Conservation (phyloP, 2,113 vertebrate species). For the Microcebus ravelobensis region DNA sequence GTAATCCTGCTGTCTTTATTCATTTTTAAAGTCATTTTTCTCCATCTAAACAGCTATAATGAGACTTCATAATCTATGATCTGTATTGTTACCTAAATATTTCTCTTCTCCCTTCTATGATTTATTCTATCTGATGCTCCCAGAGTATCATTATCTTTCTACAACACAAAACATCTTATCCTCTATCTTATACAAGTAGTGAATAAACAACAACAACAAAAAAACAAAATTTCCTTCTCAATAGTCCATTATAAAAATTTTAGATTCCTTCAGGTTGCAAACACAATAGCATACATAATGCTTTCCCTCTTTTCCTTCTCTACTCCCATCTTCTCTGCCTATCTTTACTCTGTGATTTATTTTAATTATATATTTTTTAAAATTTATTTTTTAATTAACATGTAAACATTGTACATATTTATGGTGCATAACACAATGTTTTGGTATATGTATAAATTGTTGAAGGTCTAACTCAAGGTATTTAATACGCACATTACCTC, state of each 20-base stretch:
- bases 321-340: accelerated
- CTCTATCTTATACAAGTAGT: neutral
- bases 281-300: neutral
- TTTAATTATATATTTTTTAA: neutral
- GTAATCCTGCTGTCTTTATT: neutral
- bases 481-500: too few relatives aligned
- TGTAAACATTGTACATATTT: neutral
- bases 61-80: neutral
- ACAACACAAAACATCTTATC: neutral
- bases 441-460: neutral
- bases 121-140: neutral
- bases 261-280: neutral
- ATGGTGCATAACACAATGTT: neutral
- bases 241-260: neutral
- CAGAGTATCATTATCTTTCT: neutral
- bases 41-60: neutral
- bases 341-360: neutral
- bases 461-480: neutral
- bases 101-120: neutral
- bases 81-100: neutral
- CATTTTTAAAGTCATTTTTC: neutral
- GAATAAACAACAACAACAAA: neutral
- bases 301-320: neutral
- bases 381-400: neutral
- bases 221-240: neutral